Evolutionary conservation across 2,113 vertebrate genomes (phyloP).

Genomic region (Alaudala cheleensis): DNA sequence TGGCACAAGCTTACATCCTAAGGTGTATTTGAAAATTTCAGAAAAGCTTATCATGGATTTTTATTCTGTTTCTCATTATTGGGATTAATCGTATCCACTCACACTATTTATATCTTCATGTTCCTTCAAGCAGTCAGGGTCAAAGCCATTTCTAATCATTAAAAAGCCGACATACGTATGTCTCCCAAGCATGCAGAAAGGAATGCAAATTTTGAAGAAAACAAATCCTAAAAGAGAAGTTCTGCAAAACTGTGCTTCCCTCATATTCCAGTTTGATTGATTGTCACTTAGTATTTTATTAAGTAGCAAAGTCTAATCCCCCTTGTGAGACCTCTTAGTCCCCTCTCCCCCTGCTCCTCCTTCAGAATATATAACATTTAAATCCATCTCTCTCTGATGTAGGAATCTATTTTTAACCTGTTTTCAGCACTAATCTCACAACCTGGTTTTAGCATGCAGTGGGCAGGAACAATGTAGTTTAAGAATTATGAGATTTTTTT

Average conservation of each 20-base stretch:
- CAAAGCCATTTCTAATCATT: constrained; percentile 51
- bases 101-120: constrained; percentile 28
- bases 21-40: neutral
- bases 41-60: neutral
- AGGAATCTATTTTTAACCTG: constrained; percentile 40
- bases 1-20: neutral
- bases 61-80: constrained; percentile 25
- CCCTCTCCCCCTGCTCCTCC: neutral
- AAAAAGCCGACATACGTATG: neutral
- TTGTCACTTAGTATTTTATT: constrained; percentile 46
- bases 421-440: constrained; percentile 13
- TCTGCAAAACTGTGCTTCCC: neutral
- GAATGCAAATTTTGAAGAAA: constrained; percentile 18
- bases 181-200: neutral
- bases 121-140: constrained; percentile 50
- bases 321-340: constrained; percentile 9
- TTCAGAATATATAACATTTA: constrained; percentile 3
- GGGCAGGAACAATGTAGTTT: neutral
- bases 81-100: constrained; percentile 7
- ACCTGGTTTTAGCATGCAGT: neutral
- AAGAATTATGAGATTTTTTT: neutral
- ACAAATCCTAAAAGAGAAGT: constrained; percentile 35
- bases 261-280: constrained; percentile 13
- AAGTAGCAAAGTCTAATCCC: constrained; percentile 27
- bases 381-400: neutral